These are phyloP conservation scores for Geococcyx californianus DNA, from an alignment of 2,113 vertebrate genomes.

Conservation along the genomic window DNA sequence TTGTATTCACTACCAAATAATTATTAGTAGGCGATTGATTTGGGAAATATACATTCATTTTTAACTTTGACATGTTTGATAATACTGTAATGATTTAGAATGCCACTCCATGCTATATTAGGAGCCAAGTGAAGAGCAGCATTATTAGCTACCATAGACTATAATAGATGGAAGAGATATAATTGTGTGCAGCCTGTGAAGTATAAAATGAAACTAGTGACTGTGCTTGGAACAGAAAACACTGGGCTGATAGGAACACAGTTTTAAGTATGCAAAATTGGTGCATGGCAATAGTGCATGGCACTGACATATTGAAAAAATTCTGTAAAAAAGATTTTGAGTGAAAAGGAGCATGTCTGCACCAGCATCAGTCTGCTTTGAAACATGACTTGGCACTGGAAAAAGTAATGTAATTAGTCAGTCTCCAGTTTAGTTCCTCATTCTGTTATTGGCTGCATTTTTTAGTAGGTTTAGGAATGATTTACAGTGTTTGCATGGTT, in stretches of 20 bases:
- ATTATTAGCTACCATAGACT: background rate
- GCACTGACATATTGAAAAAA: background rate
- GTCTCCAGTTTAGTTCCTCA: background rate
- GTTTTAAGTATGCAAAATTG: background rate
- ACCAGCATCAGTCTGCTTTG: background rate
- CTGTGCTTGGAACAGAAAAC: background rate
- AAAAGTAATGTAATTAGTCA: background rate
- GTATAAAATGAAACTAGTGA: background rate
- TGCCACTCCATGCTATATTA: background rate
- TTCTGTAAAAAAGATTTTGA: background rate
- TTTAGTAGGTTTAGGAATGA: background rate
- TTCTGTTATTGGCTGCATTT: background rate
- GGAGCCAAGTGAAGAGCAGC: background rate
- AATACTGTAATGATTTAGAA: background rate
- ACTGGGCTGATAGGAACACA: background rate
- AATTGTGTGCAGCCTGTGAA: background rate
- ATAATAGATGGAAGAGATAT: background rate
- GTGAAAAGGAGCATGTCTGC: background rate
- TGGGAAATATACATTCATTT: background rate
- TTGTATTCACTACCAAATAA: background rate
- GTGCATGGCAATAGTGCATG: background rate
- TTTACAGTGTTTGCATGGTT: background rate
- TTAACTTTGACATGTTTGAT: background rate
- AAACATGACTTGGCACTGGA: background rate
- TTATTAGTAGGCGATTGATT: background rate